Evolutionary conservation across 2,797 vertebrate genomes (phyloP).

Genomic region (Centroberyx gerrardi): DNA sequence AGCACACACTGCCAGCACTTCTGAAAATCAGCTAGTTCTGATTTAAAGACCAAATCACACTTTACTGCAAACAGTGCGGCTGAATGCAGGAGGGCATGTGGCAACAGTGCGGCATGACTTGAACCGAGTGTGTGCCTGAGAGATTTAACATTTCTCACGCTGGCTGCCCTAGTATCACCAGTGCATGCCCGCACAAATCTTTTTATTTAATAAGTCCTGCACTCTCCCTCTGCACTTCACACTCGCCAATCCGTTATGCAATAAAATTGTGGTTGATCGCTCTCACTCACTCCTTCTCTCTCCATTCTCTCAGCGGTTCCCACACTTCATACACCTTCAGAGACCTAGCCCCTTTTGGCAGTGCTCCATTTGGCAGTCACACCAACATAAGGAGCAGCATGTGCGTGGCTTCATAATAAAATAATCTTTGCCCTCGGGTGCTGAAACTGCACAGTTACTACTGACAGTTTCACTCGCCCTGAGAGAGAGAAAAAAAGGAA

Average conservation of each 20-base stretch:
- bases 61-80: slow-evolving; percentile 21
- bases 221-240: slow-evolving; percentile 36
- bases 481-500: slow-evolving; percentile 45
- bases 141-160: slow-evolving; percentile 72
- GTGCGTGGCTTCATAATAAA: slow-evolving; percentile 76
- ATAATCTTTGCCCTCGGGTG: slow-evolving; percentile 82
- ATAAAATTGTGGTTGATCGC: slow-evolving; percentile 53
- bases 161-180: slow-evolving; percentile 48
- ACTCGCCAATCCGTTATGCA: slow-evolving; percentile 60
- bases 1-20: slow-evolving; percentile 29
- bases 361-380: slow-evolving; percentile 69
- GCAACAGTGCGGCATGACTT: slow-evolving; percentile 37
- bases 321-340: slow-evolving; percentile 75
- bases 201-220: slow-evolving; percentile 35
- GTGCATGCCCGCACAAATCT: slow-evolving; percentile 72
- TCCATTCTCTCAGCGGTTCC: slow-evolving; percentile 62
- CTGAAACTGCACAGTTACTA: slow-evolving; percentile 79
- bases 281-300: slow-evolving; percentile 48
- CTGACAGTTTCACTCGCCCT: slow-evolving; percentile 76
- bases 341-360: slow-evolving; percentile 74
- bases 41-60: slow-evolving; percentile 46
- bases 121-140: slow-evolving; percentile 64
- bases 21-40: slow-evolving; percentile 37
- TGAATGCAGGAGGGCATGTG: slow-evolving; percentile 53
- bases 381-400: slow-evolving; percentile 71